These are phyloP conservation scores for Patella pellucida DNA, from an alignment of 2,888 invertebrate species.

Conservation along the genomic window DNA sequence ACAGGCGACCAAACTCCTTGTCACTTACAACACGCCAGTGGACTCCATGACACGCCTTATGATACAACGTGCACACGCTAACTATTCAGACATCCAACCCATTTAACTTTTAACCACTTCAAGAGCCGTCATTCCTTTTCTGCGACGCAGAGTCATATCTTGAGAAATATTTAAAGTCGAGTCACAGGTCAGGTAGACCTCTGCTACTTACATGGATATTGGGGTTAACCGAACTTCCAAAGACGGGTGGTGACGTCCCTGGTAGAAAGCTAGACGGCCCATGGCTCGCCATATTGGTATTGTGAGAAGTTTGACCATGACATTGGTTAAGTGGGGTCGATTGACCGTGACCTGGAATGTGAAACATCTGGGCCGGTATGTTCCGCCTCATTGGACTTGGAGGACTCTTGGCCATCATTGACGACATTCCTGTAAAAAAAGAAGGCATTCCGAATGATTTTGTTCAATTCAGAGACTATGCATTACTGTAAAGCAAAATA, in stretches of 20 bases:
- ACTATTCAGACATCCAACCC: no score
- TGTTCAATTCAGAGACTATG: no score
- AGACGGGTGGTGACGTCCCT: slow-evolving; percentile 65
- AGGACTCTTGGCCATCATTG: slow-evolving; percentile 71
- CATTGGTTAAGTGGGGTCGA: slow-evolving; percentile 24
- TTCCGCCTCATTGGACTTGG: slow-evolving; percentile 77
- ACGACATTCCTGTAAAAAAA: slow-evolving; percentile 58
- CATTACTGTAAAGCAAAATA: background rate
- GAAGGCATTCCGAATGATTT: slow-evolving; percentile 10
- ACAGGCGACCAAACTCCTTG: no score
- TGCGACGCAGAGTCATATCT: no score
- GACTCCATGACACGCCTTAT: no score
- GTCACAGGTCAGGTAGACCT: no score
- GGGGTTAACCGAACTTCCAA: slow-evolving; percentile 38
- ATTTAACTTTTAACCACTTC: no score
- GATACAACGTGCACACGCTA: no score
- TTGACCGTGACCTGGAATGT: slow-evolving; percentile 35
- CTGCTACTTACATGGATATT: slow-evolving; percentile 34
- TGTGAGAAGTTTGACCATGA: slow-evolving; percentile 36
- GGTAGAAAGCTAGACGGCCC: slow-evolving; percentile 36
- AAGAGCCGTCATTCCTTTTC: no score
- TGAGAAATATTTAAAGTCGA: background rate
- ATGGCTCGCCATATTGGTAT: slow-evolving; percentile 31
- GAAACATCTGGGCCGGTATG: slow-evolving; percentile 34
- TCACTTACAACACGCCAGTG: no score